Conservation (phyloP, 2,797 vertebrate genomes). For the Euthynnus affinis region DNA sequence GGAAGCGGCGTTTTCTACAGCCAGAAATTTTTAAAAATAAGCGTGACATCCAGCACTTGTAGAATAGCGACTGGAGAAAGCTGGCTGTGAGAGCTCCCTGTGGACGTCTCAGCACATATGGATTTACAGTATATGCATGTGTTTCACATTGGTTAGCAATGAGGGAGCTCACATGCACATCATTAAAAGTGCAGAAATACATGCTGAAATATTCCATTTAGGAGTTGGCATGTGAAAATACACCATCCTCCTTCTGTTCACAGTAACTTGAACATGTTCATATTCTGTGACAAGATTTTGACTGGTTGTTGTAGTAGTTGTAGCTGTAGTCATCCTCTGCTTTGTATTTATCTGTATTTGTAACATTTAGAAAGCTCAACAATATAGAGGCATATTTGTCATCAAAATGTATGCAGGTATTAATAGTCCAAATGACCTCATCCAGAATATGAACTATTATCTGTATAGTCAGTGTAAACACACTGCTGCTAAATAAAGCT, state of each 20-base stretch:
- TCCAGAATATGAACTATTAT: not conserved
- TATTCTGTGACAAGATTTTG: not conserved
- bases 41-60: constrained; percentile 15
- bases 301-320: not conserved
- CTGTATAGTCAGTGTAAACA: not conserved
- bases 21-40: not conserved
- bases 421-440: not conserved
- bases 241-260: constrained; percentile 13
- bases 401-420: not conserved
- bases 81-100: not conserved
- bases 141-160: constrained; percentile 8
- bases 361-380: too few species aligned
- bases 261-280: constrained; percentile 1
- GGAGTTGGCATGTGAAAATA: constrained; percentile 4
- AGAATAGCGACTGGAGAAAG: not conserved
- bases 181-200: constrained; percentile 13
- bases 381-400: too few species aligned
- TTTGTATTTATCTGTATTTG: not conserved
- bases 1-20: constrained; percentile 1
- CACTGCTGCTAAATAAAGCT: not conserved
- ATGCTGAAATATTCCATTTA: constrained; percentile 16
- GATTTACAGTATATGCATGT: not conserved
- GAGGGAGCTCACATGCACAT: not conserved
- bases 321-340: too few species aligned
- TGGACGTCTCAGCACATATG: constrained; percentile 4